phyloP scores from a whole-genome alignment of 2,888 invertebrate genomes.

The Sinotaia quadrata region DNA sequence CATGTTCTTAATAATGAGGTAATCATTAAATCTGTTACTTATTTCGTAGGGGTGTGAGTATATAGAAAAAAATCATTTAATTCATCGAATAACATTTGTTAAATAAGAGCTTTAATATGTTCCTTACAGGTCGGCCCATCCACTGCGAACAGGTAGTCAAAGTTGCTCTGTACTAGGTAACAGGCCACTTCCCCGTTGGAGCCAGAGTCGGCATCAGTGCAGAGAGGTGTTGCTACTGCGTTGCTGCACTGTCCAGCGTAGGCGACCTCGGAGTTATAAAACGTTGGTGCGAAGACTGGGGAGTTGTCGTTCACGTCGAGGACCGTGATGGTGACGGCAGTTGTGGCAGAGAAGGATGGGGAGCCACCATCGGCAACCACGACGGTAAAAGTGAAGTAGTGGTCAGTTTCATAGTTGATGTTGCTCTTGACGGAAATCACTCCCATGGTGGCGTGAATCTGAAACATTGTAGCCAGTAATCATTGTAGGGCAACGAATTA shows the following conservation, averaged over 20 bases:
- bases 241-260: conserved; percentile 52
- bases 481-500: too few relatives aligned
- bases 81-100: too few relatives aligned
- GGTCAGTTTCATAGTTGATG: conserved; percentile 55
- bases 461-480: too few relatives aligned
- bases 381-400: conserved; percentile 69
- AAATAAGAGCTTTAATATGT: too few relatives aligned
- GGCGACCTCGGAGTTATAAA: conserved; percentile 57
- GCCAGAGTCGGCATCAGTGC: conserved; percentile 59
- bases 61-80: too few relatives aligned
- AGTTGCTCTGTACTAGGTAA: conserved; percentile 39
- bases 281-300: conserved; percentile 51
- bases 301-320: conserved; percentile 57
- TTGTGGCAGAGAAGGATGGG: conserved; percentile 88
- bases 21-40: too few relatives aligned
- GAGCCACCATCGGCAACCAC: conserved; percentile 92
- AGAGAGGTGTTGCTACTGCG: conserved; percentile 51
- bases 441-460: conserved; percentile 43
- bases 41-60: too few relatives aligned
- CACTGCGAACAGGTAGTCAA: conserved; percentile 48
- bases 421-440: conserved; percentile 43
- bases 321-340: conserved; percentile 74
- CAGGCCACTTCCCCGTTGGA: conserved; percentile 53
- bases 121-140: conserved; percentile 44
- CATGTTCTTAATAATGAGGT: too few relatives aligned